Base-by-base conservation (phyloP, 2,888 invertebrate genomes). In the Glyphotaelius pellucidus region DNA sequence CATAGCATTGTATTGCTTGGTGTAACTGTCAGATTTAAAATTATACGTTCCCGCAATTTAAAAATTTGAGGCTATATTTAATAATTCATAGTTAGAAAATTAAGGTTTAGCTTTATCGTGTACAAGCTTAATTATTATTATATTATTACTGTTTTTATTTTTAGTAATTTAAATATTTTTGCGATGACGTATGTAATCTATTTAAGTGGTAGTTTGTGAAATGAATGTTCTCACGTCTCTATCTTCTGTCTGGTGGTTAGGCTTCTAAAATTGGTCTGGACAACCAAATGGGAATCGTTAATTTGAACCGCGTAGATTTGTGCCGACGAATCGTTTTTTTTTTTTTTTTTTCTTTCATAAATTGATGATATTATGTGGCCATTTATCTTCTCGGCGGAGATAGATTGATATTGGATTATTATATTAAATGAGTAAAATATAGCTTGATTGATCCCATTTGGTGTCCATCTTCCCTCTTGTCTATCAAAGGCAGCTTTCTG, bases 1-100 rank as follows among this genome's bases (percentile, higher is more conserved):
- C 25, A 7, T 2, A 25, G 67, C 25, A n/a, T 67, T 9, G 25
- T 25, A 9, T 67, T 67, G 67, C 9, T 9, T 67, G 19, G 67
- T 67, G 9, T 67, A 25, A 67, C 67, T 67, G 67, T 9, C 67
- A 67, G 25, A 67, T 67, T 67, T 67, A 67, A 67, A 67, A 67
- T 67, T 25, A 67, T 67, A 67, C 67, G 67, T 89, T 80, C 79
- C 79, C 79, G 88, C 88, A 89, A 89, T 89, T 89, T 89, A 12
- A 42, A 42, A 35, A 42, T 42, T 89, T 89, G 88, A 89, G 88
- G 88, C 88, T 89, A 89, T 89, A 80, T 89, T 87, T 87, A 87
- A 32, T 31, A 32, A 80, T n/a, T 67, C 67, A n/a, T 89, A 89
- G 35, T 89, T 89, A 79, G 35, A 52, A 52, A 52, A 89, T 80